Conservation (phyloP, 2,888 invertebrate species). For the Resseliella maxima region DNA sequence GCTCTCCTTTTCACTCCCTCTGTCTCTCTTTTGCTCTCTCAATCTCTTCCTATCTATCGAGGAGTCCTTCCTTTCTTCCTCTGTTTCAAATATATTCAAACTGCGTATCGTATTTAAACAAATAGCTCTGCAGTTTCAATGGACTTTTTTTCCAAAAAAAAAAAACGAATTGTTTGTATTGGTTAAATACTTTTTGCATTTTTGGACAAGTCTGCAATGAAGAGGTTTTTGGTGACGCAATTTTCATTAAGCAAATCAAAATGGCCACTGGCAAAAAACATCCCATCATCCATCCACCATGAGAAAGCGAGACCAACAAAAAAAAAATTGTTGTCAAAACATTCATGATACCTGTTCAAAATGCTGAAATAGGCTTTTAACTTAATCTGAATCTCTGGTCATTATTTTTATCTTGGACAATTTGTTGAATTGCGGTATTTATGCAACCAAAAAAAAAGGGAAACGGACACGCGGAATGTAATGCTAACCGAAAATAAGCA, state of each 20-base stretch:
- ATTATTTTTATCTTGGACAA: neutral
- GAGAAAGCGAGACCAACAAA: neutral
- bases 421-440: constrained; percentile 28
- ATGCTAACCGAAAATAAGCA: too few relatives aligned
- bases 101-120: neutral
- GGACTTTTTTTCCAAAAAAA: constrained; percentile 3
- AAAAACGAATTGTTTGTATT: neutral
- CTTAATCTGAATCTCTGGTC: neutral
- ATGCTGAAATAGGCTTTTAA: constrained; percentile 2
- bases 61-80: too few relatives aligned
- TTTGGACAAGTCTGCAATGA: neutral
- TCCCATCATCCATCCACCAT: too few relatives aligned
- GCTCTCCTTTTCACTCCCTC: too few relatives aligned
- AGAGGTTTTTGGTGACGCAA: neutral
- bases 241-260: neutral
- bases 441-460: constrained; percentile 1
- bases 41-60: too few relatives aligned
- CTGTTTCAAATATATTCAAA: neutral
- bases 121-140: neutral
- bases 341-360: constrained; percentile 9
- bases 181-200: neutral
- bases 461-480: neutral
- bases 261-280: neutral
- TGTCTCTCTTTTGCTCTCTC: too few relatives aligned
- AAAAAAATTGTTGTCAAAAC: constrained; percentile 23